Evolutionary conservation across 2,797 vertebrate species (phyloP).

Genomic region (Etheostoma nigrum): DNA sequence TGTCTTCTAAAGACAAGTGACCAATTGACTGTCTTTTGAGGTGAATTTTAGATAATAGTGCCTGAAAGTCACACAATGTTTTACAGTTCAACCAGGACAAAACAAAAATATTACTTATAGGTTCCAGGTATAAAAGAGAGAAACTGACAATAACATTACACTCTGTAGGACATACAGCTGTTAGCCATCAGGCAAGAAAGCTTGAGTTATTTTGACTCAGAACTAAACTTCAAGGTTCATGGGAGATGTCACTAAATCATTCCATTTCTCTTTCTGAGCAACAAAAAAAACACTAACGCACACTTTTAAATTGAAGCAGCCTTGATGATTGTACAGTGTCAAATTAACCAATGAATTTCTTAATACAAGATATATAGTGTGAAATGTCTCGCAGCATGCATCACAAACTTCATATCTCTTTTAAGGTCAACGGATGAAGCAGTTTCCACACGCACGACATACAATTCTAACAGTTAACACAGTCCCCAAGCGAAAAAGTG

Average conservation of each 20-base stretch:
- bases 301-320: background rate
- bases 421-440: slow-evolving; percentile 53
- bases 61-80: background rate
- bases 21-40: background rate
- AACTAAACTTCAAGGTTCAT: background rate
- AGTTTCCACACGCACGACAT: slow-evolving; percentile 51
- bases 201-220: slow-evolving; percentile 4
- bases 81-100: background rate
- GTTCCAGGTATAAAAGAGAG: background rate
- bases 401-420: slow-evolving; percentile 47
- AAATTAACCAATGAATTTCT: slow-evolving; percentile 6
- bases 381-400: slow-evolving; percentile 28
- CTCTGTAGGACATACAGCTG: background rate
- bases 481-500: slow-evolving; percentile 67
- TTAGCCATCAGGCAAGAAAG: slow-evolving; percentile 7
- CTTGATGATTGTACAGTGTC: background rate
- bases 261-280: background rate
- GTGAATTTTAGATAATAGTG: background rate
- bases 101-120: background rate
- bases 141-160: background rate
- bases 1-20: background rate
- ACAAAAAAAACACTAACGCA: background rate
- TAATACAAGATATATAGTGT: slow-evolving; percentile 25
- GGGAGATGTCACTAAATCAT: slow-evolving; percentile 5
- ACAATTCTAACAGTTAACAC: slow-evolving; percentile 63